Percentiles rank a stretch among this genome's conserved stretches.
These are phyloP conservation scores for Zootoca vivipara DNA, from an alignment of 2,113 vertebrate species.

Conservation along the genomic window DNA sequence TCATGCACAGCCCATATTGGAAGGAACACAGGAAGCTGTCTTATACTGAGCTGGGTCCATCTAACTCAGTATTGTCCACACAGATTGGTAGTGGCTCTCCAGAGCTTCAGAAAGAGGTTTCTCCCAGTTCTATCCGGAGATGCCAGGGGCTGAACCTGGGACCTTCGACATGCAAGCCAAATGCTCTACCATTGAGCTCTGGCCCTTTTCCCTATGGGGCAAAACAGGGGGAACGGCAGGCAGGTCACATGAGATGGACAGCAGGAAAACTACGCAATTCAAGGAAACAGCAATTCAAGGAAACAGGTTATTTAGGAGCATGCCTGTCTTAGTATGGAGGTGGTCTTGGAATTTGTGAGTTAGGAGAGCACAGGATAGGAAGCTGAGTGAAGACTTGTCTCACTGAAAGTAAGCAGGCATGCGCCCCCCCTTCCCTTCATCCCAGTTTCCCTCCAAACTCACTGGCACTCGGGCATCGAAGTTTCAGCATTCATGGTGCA, in stretches of 20 bases:
- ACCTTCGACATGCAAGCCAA: too few species aligned
- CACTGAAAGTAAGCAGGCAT: neutral
- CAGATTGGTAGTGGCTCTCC: neutral
- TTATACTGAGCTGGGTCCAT: too few species aligned
- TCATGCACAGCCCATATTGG: neutral
- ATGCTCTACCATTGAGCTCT: too few species aligned
- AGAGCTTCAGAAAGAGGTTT: too few species aligned
- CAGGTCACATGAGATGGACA: neutral
- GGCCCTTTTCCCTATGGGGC: too few species aligned
- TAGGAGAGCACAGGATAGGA: neutral
- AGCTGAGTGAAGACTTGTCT: neutral
- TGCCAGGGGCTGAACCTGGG: too few species aligned
- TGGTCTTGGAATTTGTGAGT: neutral
- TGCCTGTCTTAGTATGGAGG: neutral
- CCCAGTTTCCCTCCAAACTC: constrained; percentile 57
- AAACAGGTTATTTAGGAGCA: too few species aligned
- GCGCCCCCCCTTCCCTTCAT: too few species aligned
- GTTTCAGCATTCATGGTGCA: constrained; percentile 84
- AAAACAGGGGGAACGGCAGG: too few species aligned
- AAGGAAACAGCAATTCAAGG: neutral
- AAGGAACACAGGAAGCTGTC: neutral
- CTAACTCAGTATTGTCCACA: too few species aligned
- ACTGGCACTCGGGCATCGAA: constrained; percentile 89
- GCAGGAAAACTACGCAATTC: neutral
- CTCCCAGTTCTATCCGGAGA: too few species aligned